Conservation (phyloP, 1,140 invertebrate species). For the Onthophagus taurus region DNA sequence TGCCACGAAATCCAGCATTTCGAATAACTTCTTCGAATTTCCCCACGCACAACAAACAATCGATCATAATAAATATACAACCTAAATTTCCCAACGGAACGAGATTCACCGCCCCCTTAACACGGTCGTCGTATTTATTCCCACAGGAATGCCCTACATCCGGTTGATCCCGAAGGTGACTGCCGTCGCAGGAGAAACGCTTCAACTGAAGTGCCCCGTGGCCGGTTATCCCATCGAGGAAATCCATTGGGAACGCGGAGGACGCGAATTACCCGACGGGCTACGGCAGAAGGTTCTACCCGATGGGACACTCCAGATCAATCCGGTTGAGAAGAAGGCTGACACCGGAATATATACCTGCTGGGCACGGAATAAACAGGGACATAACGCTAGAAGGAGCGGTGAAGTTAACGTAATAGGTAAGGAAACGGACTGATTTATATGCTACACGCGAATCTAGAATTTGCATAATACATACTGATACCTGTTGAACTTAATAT, state of each 20-base stretch:
- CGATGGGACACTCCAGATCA: conserved; percentile 64
- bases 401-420: conserved; percentile 67
- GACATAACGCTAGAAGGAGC: conserved; percentile 58
- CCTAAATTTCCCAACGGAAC: too few species aligned
- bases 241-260: conserved; percentile 71
- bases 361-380: conserved; percentile 62
- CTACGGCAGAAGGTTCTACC: conserved; percentile 66
- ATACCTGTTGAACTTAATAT: too few species aligned
- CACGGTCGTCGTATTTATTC: neutral
- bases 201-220: conserved; percentile 75
- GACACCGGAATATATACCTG: conserved; percentile 74
- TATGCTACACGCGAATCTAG: too few species aligned
- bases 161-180: conserved; percentile 74
- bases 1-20: neutral
- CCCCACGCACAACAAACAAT: too few species aligned
- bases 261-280: conserved; percentile 68
- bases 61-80: too few species aligned
- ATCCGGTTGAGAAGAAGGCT: conserved; percentile 60
- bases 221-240: conserved; percentile 76
- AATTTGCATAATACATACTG: too few species aligned
- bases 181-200: conserved; percentile 69
- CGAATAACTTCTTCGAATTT: neutral
- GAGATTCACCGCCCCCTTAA: too few species aligned
- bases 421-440: too few species aligned
- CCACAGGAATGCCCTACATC: conserved; percentile 70